Evolutionary conservation across 2,888 invertebrate genomes (phyloP), one percentile per base, ranked within the genome.

Genomic region (Himalopsyche tibetana): DNA sequence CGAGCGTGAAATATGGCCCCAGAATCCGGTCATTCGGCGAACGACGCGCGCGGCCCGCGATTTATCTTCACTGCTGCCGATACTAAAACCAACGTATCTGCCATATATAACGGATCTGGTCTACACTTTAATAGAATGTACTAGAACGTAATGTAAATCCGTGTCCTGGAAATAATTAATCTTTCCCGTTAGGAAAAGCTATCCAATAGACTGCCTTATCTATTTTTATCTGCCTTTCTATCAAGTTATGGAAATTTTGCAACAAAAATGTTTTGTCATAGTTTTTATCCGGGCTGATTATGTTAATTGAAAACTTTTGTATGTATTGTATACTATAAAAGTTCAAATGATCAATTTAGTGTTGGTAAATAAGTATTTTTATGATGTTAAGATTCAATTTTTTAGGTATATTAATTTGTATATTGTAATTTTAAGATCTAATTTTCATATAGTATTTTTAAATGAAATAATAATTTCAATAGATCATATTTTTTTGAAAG

Each of bases 1-100:
- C 88, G 85, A 82, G 63, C 86, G 86, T 88, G 87, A 88, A 88
- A 88, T 88, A 88, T 87, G 87, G 87, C 80, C 69, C 80, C 56
- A 40, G 84, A 86, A 88, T 88, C 88, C 88, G 88, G 88, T 88
- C 88, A 88, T 87, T 88, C 86, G 69, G 87, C 82, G 86, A 56
- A 40, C 84, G 82, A 51, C 63, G 63, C 63, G 63, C 63, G 63
- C 63, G 63, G 63, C 63, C 63, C 63, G 84, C 86, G 63, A 85
- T 82, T 82, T 82, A 84, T 82, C 86, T 85, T 81, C 42, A 82
- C 84, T 80, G 69, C 80, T 86, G 40, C 55, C 85, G 85, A 85
- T 85, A 85, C 82, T 38, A 42, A 51, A 51, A 15, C 51, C 83
- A 40, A 42, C 38, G 38, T 40, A 40, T 69, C 36, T 82, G 56